Evolutionary conservation across 1,140 invertebrate species (phyloP).

Genomic region (Drosophila fuyamai): DNA sequence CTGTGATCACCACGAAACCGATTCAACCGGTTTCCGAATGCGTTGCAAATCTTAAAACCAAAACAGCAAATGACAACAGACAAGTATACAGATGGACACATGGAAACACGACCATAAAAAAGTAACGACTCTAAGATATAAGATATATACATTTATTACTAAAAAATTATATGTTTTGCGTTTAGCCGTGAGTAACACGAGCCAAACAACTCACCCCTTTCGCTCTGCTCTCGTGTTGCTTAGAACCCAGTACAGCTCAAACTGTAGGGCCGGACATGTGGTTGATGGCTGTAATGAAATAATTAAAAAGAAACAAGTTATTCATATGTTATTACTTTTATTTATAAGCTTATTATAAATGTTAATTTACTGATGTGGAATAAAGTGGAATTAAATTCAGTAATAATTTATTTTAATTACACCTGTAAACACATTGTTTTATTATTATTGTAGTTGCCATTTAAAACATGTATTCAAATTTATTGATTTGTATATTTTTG

Average conservation of each 20-base stretch:
- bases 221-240: conserved; percentile 7
- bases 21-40: conserved; percentile 53
- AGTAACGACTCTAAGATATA: conserved; percentile 14
- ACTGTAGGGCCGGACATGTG: conserved; percentile 40
- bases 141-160: conserved; percentile 34
- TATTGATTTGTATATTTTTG: too few species aligned
- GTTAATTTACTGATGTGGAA: too few species aligned
- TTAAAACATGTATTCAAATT: too few species aligned
- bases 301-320: conserved; percentile 5
- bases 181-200: conserved; percentile 35
- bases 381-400: too few species aligned
- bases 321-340: background rate
- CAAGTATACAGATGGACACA: conserved; percentile 50
- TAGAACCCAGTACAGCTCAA: conserved; percentile 34
- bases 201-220: conserved; percentile 34
- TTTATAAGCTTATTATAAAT: too few species aligned
- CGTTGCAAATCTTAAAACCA: conserved; percentile 39
- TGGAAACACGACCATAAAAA: conserved; percentile 41
- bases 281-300: conserved; percentile 11
- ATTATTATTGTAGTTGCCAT: too few species aligned
- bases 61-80: conserved; percentile 48
- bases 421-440: too few species aligned
- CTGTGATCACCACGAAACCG: conserved; percentile 45
- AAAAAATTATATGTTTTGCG: conserved; percentile 39
- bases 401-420: too few species aligned